These are phyloP conservation scores for Bradypus variegatus DNA, from an alignment of 2,797 vertebrate species.

Conservation along the genomic window DNA sequence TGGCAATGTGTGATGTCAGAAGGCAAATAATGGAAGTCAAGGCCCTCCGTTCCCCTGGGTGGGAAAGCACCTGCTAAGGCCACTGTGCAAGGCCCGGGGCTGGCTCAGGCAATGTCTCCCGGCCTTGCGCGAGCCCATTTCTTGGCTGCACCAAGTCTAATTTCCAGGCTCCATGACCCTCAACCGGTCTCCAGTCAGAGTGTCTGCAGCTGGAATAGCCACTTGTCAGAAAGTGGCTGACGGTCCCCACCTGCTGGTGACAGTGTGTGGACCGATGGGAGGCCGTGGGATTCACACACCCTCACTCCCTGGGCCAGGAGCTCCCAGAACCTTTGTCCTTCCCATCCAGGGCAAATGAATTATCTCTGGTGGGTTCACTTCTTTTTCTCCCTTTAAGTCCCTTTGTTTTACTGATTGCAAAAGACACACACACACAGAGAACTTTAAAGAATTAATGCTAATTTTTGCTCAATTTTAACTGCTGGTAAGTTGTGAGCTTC, in stretches of 20 bases:
- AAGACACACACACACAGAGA: not conserved
- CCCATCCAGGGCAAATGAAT: not conserved
- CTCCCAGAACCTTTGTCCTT: too few species aligned
- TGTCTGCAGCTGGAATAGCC: not conserved
- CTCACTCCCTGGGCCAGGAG: too few species aligned
- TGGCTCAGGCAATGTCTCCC: too few species aligned
- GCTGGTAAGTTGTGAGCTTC: not conserved
- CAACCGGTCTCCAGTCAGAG: not conserved
- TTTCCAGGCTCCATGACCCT: not conserved
- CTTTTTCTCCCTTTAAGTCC: not conserved
- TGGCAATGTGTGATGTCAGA: not conserved
- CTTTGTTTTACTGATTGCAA: not conserved
- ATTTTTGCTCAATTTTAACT: not conserved
- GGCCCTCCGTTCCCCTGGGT: not conserved
- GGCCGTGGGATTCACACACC: not conserved
- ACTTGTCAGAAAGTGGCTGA: not conserved
- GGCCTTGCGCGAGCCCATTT: rapidly evolving
- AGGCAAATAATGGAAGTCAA: not conserved
- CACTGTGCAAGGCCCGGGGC: not conserved
- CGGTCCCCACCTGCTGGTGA: slow-evolving; percentile 19
- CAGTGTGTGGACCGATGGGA: rapidly evolving
- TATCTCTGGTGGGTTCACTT: not conserved
- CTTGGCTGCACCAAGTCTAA: rapidly evolving
- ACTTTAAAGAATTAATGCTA: not conserved
- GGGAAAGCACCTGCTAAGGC: too few species aligned